Base-by-base conservation (phyloP, 2,888 invertebrate species). In the Ectemnius continuus region DNA sequence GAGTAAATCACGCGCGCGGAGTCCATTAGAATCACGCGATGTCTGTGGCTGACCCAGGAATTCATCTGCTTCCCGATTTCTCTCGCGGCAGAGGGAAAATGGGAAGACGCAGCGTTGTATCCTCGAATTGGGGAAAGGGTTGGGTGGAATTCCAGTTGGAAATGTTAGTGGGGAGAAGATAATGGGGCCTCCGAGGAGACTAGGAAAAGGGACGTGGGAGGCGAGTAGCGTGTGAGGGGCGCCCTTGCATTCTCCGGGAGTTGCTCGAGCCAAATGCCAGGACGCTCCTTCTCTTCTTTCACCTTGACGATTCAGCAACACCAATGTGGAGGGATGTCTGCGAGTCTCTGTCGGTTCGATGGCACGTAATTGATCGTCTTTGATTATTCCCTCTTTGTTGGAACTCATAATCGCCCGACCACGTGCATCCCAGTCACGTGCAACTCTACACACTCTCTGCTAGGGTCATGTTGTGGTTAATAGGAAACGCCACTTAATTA, bases 201-300 rank as follows among this genome's bases (percentile, higher is more conserved):
- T 45, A 61, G n/a, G 23, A 26, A 13, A 28, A 70, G 16, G 67
- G 61, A 72, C 61, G 26, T 36, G 23, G 48, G 68, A 70, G 67
- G 59, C 60, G 60, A 61, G 57, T 70, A 79, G 67, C 62, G 8
- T 8, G 36, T 8, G 66, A 36, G 16, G 48, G 62, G 75, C 79
- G 85, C 84, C 86, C 86, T 85, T 86, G 86, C 86, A 86, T 85
- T 86, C 85, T 74, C 80, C 64, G 72, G 75, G 36, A 67, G 78
- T 78, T 76, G 79, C 71, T 36, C 73, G 83, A 75, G 79, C 83
- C 76, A 86, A 86, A 87, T 86, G 86, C 85, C 86, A 86, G 73
- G 79, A 83, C 86, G 84, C 84, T 85, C 84, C 84, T 77, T 82
- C 70, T 62, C 74, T 61, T 80, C 74, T 75, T 76, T 79, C 73